A percentile compares a stretch with the other conserved stretches of the same genome.
Evolutionary conservation across 2,888 invertebrate genomes (phyloP).

Genomic region (Drosophila mimetica): DNA sequence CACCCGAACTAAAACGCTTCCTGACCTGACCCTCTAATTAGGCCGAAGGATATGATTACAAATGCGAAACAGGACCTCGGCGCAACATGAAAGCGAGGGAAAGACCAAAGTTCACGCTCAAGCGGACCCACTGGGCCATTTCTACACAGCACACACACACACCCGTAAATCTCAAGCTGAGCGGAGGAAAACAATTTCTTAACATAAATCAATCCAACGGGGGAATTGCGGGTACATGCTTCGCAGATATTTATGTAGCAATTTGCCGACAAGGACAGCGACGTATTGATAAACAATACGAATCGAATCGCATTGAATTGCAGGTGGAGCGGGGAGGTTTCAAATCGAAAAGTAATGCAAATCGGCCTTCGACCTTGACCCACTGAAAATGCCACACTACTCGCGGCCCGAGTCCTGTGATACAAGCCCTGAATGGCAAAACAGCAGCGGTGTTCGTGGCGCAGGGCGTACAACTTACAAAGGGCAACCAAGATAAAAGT

Average conservation of each 20-base stretch:
- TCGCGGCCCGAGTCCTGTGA: conserved; percentile 46
- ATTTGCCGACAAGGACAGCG: conserved; percentile 39
- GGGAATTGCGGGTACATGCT: conserved; percentile 25
- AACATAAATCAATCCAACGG: conserved; percentile 37
- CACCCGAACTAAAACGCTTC: conserved; percentile 21
- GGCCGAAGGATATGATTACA: conserved; percentile 42
- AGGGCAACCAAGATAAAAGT: conserved; percentile 49
- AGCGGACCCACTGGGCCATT: conserved; percentile 23
- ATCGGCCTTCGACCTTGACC: conserved; percentile 64
- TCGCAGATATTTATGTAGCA: conserved; percentile 30
- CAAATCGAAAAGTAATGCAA: conserved; percentile 70
- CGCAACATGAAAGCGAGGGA: conserved; percentile 26
- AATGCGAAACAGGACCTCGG: conserved; percentile 11
- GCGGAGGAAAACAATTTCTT: conserved; percentile 35
- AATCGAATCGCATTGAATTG: conserved; percentile 21
- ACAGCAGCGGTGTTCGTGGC: conserved; percentile 46
- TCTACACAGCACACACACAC: too few relatives aligned
- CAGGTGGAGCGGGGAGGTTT: conserved; percentile 26
- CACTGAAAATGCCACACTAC: conserved; percentile 41
- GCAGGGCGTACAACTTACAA: conserved; percentile 26
- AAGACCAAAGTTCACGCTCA: conserved; percentile 42
- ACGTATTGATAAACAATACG: conserved; percentile 36
- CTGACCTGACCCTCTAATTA: conserved; percentile 41
- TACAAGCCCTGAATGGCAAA: conserved; percentile 33
- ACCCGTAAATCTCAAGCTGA: conserved; percentile 29